These are phyloP conservation scores for Onychostruthus taczanowskii DNA, from an alignment of 2,113 vertebrate genomes.

Conservation along the genomic window DNA sequence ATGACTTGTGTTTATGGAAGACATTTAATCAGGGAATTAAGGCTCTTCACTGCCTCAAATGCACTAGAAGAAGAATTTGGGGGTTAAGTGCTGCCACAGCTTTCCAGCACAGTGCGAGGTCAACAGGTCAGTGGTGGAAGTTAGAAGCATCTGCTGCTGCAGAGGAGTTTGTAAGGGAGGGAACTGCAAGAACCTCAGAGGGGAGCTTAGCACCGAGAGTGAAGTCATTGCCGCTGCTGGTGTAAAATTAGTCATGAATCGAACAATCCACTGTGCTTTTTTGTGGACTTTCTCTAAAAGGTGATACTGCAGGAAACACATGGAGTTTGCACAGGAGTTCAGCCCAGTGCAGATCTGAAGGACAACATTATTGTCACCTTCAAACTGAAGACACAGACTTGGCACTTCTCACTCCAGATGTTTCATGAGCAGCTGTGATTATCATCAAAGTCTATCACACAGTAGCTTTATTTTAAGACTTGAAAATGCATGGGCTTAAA, in stretches of 20 bases:
- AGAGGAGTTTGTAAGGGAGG: neutral
- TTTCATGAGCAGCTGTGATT: conserved; percentile 11
- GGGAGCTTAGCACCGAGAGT: neutral
- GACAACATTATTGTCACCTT: accelerated
- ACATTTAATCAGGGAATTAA: neutral
- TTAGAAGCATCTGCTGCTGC: neutral
- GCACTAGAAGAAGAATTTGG: neutral
- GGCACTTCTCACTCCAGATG: neutral
- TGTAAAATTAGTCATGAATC: neutral
- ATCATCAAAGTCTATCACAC: neutral
- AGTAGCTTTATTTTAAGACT: neutral
- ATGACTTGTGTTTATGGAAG: neutral
- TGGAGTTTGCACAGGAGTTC: neutral
- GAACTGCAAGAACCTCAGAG: neutral
- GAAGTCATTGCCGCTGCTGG: neutral
- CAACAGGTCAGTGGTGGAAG: neutral
- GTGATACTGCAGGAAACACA: neutral
- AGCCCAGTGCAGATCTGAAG: neutral
- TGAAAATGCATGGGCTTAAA: neutral
- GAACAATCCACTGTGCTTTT: neutral
- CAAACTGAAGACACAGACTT: neutral
- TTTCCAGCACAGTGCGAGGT: neutral
- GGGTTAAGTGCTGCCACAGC: neutral
- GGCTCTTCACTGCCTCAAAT: neutral
- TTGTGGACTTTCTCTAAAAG: neutral